Conservation (phyloP, 2,888 invertebrate genomes). For the Xestia sexstrigata region DNA sequence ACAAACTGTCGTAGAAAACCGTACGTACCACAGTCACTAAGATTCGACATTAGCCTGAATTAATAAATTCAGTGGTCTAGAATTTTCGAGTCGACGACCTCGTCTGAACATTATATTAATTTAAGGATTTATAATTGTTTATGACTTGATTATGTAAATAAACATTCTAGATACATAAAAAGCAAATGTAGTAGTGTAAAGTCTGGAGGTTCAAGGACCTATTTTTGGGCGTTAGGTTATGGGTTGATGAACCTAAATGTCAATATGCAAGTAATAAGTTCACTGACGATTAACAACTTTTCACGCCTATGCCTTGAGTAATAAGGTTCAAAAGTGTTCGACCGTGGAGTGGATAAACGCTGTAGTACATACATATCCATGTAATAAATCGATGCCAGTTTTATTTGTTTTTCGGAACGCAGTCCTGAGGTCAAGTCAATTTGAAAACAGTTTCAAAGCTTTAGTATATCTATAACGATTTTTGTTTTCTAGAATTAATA, state of each 20-base stretch:
- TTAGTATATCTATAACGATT: no score
- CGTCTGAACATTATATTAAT: not conserved
- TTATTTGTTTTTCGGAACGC: no score
- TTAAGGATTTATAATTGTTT: not conserved
- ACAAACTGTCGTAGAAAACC: constrained; percentile 17
- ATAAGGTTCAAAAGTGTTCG: no score
- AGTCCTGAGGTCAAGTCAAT: no score
- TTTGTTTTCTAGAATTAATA: no score
- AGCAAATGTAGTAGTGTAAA: not conserved
- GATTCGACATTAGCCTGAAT: constrained; percentile 3
- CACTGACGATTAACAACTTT: not conserved
- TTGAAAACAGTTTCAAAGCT: no score
- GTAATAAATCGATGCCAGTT: no score
- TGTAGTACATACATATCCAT: no score
- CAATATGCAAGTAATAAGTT: not conserved
- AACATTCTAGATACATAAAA: not conserved
- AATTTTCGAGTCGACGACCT: not conserved
- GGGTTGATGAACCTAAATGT: no score
- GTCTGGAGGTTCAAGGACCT: not conserved
- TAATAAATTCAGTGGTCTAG: constrained; percentile 7
- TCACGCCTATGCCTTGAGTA: no score
- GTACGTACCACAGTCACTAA: constrained; percentile 2
- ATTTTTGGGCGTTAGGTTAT: not conserved
- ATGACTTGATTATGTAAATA: not conserved
- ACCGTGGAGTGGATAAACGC: no score